phyloP scores from a whole-genome alignment of 2,113 vertebrate genomes.

The Alligator mississippiensis region DNA sequence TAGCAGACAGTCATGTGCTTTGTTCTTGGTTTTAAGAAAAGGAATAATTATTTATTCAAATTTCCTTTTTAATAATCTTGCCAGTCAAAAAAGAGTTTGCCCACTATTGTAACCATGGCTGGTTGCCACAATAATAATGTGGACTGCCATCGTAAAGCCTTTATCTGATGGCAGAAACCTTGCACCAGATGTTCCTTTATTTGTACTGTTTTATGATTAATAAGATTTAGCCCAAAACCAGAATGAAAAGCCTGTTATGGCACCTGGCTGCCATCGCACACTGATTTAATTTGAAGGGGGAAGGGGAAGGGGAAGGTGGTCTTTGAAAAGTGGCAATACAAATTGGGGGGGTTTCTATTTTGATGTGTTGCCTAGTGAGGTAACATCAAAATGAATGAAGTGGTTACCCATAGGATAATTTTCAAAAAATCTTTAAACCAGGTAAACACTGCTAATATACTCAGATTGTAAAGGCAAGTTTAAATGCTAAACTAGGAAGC shows the following conservation, averaged over 20 bases:
- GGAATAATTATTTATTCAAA: conserved; percentile 76
- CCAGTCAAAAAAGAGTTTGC: conserved; percentile 39
- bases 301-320: not conserved
- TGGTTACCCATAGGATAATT: conserved; percentile 14
- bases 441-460: conserved; percentile 22
- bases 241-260: conserved; percentile 43
- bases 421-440: conserved; percentile 11
- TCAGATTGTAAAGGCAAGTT: not conserved
- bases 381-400: conserved; percentile 35
- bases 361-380: conserved; percentile 7
- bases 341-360: conserved; percentile 35
- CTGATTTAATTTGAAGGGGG: conserved; percentile 4
- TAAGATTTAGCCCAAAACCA: conserved; percentile 56
- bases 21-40: conserved; percentile 64
- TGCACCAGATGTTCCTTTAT: conserved; percentile 52
- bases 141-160: not conserved
- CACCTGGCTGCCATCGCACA: conserved; percentile 20
- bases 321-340: conserved; percentile 15
- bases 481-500: not conserved
- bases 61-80: conserved; percentile 13
- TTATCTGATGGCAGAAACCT: conserved; percentile 60
- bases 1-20: conserved; percentile 34
- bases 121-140: conserved; percentile 59
- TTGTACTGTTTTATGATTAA: conserved; percentile 54
- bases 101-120: not conserved